A percentile compares a stretch with the other conserved stretches of the same genome.
phyloP scores from a whole-genome alignment of 2,113 vertebrate species.

The Peromyscus maniculatus region DNA sequence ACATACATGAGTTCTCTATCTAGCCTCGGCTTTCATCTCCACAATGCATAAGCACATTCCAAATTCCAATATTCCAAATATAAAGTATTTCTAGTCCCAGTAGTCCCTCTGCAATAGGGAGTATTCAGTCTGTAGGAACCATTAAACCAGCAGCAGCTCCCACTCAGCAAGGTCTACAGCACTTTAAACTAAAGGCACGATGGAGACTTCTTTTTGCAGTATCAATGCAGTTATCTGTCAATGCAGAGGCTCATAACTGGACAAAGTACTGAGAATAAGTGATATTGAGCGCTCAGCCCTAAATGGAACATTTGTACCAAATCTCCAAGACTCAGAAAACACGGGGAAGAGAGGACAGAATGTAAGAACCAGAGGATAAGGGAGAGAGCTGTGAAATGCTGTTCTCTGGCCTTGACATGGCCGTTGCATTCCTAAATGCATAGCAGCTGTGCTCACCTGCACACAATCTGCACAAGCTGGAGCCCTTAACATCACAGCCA shows the following conservation, averaged over 20 bases:
- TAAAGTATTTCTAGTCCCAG: background rate
- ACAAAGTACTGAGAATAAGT: background rate
- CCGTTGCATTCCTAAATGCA: too few relatives aligned
- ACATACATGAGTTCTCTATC: background rate
- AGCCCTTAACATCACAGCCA: background rate
- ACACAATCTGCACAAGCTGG: background rate
- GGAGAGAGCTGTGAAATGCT: background rate
- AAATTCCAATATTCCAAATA: background rate
- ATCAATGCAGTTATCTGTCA: background rate
- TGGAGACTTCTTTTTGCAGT: background rate
- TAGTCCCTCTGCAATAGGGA: background rate
- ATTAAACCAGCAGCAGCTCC: background rate
- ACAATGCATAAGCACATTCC: background rate
- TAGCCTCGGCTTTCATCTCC: background rate
- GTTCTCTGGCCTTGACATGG: background rate
- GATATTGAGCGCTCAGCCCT: background rate
- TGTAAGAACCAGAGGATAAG: background rate
- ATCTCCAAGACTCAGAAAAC: background rate
- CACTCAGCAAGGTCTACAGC: background rate
- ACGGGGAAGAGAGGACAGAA: background rate
- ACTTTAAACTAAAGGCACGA: background rate
- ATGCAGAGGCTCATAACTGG: background rate
- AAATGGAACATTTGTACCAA: background rate
- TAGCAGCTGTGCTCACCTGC: background rate
- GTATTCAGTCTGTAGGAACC: background rate